Percentiles rank a stretch among this genome's conserved stretches.
Conservation (phyloP, 2,113 vertebrate species). For the Tetrao urogallus region DNA sequence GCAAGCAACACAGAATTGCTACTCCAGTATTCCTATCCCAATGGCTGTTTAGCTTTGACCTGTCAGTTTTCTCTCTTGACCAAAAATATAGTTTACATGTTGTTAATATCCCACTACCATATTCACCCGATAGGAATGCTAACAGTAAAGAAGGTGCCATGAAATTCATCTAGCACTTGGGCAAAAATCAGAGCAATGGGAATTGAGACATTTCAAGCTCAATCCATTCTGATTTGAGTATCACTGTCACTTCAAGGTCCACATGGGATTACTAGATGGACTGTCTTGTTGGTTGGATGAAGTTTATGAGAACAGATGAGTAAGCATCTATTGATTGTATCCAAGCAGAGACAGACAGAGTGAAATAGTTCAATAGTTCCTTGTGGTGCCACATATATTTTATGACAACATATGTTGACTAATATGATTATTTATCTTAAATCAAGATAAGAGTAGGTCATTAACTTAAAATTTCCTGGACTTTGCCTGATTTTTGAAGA, state of each 20-base stretch:
- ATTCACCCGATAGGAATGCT: constrained; percentile 11
- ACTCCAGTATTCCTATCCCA: not conserved
- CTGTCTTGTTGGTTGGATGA: constrained; percentile 2
- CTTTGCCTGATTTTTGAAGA: not conserved
- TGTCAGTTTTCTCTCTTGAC: not conserved
- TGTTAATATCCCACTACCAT: not conserved
- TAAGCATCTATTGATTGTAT: constrained; percentile 13
- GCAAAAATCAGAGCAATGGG: constrained; percentile 6
- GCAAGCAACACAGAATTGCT: not conserved
- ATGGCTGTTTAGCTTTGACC: not conserved
- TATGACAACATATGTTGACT: not conserved
- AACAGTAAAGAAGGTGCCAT: constrained; percentile 3
- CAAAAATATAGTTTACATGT: not conserved
- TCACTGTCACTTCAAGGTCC: constrained; percentile 37
- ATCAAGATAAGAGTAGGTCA: not conserved
- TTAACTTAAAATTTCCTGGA: not conserved
- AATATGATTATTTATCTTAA: not conserved
- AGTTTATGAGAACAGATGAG: constrained; percentile 30
- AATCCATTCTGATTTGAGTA: constrained; percentile 26
- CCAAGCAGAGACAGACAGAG: not conserved
- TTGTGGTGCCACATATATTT: not conserved
- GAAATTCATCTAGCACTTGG: constrained; percentile 27
- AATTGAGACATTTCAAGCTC: constrained; percentile 15
- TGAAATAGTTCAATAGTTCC: not conserved
- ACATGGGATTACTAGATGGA: not conserved